phyloP scores from a whole-genome alignment of 2,797 vertebrate genomes.

The Lepidocolaptes lacrymiger region DNA sequence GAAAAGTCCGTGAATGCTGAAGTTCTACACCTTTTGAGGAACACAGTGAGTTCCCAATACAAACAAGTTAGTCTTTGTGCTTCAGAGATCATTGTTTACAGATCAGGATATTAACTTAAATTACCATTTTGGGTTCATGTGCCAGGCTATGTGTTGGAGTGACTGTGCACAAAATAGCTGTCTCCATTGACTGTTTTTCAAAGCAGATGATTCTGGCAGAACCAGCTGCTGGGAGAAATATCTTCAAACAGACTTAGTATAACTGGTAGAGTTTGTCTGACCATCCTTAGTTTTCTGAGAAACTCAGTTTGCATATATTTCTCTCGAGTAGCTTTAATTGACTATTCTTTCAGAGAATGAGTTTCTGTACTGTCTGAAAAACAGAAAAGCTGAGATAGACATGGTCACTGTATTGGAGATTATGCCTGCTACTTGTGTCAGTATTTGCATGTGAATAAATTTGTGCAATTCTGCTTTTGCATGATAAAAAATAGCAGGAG shows the following conservation, averaged over 20 bases:
- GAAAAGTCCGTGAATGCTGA: background rate
- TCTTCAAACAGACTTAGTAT: background rate
- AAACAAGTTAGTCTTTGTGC: background rate
- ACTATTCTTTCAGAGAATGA: background rate
- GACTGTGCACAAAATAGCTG: rapidly evolving
- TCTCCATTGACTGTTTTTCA: background rate
- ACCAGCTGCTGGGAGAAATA: background rate
- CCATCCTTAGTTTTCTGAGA: background rate
- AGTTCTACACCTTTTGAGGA: background rate
- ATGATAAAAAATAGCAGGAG: background rate
- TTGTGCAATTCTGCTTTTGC: background rate
- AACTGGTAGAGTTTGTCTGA: background rate
- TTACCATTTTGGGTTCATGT: rapidly evolving
- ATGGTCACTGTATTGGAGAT: rapidly evolving
- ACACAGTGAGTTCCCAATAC: rapidly evolving
- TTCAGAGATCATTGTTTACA: background rate
- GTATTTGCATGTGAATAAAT: background rate
- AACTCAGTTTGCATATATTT: background rate
- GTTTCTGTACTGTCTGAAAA: background rate
- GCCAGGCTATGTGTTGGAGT: background rate
- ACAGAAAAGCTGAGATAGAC: background rate
- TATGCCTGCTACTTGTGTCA: background rate
- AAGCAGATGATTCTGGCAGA: background rate
- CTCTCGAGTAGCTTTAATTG: background rate
- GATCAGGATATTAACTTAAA: background rate